Percentiles rank a stretch among this genome's conserved stretches.
These are phyloP conservation scores for Clarias platycephalus DNA, from an alignment of 2,797 vertebrate species.

Conservation along the genomic window DNA sequence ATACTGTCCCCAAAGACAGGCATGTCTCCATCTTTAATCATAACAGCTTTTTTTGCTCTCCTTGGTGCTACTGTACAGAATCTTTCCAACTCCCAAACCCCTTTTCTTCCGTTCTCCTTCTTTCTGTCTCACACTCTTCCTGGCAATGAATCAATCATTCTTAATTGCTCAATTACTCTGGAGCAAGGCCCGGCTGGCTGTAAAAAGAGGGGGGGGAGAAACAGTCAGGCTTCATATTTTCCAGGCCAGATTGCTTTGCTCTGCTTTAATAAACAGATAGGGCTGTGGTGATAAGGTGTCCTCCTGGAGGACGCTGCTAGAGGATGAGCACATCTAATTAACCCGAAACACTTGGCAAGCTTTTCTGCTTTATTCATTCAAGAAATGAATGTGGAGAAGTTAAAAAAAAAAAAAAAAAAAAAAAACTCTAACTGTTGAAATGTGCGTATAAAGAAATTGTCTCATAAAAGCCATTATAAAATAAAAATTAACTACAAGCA, in stretches of 20 bases:
- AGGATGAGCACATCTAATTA: slow-evolving; percentile 69
- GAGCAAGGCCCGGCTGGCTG: slow-evolving; percentile 50
- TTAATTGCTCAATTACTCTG: slow-evolving; percentile 73
- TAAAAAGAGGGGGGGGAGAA: slow-evolving; percentile 32
- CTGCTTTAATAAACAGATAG: slow-evolving; percentile 67
- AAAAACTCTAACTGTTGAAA: not conserved
- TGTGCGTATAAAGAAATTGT: slow-evolving; percentile 12
- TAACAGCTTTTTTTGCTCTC: slow-evolving; percentile 35
- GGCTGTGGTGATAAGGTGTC: slow-evolving; percentile 61
- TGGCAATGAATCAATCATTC: slow-evolving; percentile 69
- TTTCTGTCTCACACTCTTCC: slow-evolving; percentile 56
- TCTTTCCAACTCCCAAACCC: slow-evolving; percentile 53
- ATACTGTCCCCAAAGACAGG: slow-evolving; percentile 11
- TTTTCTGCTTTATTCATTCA: slow-evolving; percentile 52
- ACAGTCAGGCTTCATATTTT: slow-evolving; percentile 47
- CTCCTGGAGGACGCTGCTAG: slow-evolving; percentile 62
- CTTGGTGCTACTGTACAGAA: slow-evolving; percentile 70
- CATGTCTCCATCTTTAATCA: slow-evolving; percentile 44
- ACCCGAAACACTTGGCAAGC: slow-evolving; percentile 59
- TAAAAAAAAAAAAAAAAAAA: not conserved
- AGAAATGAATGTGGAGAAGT: slow-evolving; percentile 8
- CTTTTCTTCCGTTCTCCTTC: slow-evolving; percentile 47
- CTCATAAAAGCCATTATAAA: slow-evolving; percentile 32
- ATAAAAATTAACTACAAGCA: slow-evolving; percentile 32
- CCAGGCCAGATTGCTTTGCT: slow-evolving; percentile 43